Conservation (phyloP, 2,888 invertebrate genomes). For the Balanococcus diminutus region DNA sequence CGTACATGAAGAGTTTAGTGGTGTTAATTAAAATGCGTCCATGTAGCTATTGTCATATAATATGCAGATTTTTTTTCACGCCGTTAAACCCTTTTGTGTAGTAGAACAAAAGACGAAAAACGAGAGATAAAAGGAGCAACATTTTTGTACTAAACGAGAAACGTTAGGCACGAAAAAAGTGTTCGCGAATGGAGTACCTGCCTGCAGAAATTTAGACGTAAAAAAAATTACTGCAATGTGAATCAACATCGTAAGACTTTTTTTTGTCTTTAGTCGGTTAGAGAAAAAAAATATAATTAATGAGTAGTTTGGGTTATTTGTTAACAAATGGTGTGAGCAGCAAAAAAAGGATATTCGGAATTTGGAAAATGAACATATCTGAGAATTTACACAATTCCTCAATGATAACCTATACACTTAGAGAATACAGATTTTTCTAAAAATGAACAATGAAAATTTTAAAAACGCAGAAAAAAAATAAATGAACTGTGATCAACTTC, state of each 20-base stretch:
- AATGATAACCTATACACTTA: too few species aligned
- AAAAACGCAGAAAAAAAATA: too few species aligned
- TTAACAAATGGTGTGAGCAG: too few species aligned
- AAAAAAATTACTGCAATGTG: neutral
- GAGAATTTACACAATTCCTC: too few species aligned
- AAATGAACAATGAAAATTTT: too few species aligned
- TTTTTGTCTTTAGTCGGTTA: neutral
- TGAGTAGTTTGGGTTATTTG: too few species aligned
- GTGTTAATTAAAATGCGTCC: slow-evolving; percentile 20
- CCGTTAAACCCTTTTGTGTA: neutral
- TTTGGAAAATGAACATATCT: too few species aligned
- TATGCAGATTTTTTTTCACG: neutral
- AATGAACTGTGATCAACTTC: too few species aligned
- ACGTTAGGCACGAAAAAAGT: neutral
- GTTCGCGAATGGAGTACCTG: neutral
- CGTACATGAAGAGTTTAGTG: neutral
- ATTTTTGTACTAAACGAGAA: slow-evolving; percentile 15
- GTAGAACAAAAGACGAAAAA: neutral
- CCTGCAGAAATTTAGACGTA: neutral
- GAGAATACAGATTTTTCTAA: too few species aligned
- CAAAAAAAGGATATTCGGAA: too few species aligned
- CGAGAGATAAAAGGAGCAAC: neutral
- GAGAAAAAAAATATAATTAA: neutral
- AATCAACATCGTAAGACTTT: neutral
- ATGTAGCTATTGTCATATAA: slow-evolving; percentile 5